Evolutionary conservation across 2,888 invertebrate species (phyloP).

Genomic region (Ormyrus thymus): DNA sequence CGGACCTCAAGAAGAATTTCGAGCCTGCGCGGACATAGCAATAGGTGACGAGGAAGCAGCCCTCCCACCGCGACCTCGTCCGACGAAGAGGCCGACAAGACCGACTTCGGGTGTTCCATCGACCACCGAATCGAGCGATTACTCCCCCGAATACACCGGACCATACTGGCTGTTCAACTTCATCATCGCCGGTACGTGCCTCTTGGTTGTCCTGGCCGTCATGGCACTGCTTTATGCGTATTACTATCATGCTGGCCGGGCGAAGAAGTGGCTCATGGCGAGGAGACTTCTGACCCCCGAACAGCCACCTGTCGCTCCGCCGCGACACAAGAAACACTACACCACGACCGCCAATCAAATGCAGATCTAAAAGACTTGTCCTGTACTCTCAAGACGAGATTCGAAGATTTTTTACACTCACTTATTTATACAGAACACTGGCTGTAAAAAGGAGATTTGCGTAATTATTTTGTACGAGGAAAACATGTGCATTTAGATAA

Average conservation of each 20-base stretch:
- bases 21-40: slow-evolving; percentile 88
- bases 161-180: slow-evolving; percentile 70
- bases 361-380: slow-evolving; percentile 40
- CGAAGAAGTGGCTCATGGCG: slow-evolving; percentile 80
- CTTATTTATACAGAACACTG: slow-evolving; percentile 8
- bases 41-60: slow-evolving; percentile 78
- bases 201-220: slow-evolving; percentile 81
- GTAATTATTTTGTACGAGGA: slow-evolving; percentile 3
- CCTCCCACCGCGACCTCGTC: slow-evolving; percentile 74
- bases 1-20: slow-evolving; percentile 91
- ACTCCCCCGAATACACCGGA: slow-evolving; percentile 70
- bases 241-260: slow-evolving; percentile 84
- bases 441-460: slow-evolving; percentile 24
- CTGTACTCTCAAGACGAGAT: too few species aligned
- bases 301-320: slow-evolving; percentile 70
- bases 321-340: slow-evolving; percentile 68
- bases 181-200: slow-evolving; percentile 80
- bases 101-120: slow-evolving; percentile 74
- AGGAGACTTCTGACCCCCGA: slow-evolving; percentile 63
- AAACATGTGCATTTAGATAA: slow-evolving; percentile 35
- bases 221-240: slow-evolving; percentile 84
- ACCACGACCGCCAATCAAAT: slow-evolving; percentile 44
- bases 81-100: slow-evolving; percentile 74
- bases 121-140: slow-evolving; percentile 77
- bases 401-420: background rate